Conservation (phyloP, 2,888 invertebrate genomes). For the Pseudococcus longispinus region DNA sequence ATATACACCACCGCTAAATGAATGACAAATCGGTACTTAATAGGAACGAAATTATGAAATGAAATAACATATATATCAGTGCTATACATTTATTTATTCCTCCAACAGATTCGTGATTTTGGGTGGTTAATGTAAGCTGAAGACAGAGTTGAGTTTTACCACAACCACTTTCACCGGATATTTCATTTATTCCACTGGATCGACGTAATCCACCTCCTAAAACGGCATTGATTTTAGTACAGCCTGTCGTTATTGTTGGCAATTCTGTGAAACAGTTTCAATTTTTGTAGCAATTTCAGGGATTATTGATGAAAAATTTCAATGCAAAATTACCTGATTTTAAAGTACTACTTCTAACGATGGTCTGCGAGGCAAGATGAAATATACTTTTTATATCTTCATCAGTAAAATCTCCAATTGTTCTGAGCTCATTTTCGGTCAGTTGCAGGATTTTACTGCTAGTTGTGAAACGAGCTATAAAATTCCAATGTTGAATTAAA, state of each 20-base stretch:
- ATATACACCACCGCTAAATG: constrained; percentile 72
- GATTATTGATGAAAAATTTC: background rate
- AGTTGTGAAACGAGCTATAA: constrained; percentile 45
- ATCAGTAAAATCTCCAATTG: constrained; percentile 17
- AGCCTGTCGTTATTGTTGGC: constrained; percentile 65
- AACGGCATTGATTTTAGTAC: constrained; percentile 68
- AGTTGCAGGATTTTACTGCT: constrained; percentile 1
- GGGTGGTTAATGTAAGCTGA: constrained; percentile 73
- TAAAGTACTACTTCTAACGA: background rate
- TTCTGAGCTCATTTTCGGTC: constrained; percentile 41
- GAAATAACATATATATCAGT: background rate
- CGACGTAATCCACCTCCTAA: constrained; percentile 73
- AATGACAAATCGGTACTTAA: background rate
- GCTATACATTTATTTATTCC: constrained; percentile 66
- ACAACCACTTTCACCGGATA: constrained; percentile 80
- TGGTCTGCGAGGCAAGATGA: constrained; percentile 34
- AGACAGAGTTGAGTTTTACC: constrained; percentile 84
- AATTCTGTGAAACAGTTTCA: background rate
- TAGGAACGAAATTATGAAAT: background rate
- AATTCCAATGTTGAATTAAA: background rate
- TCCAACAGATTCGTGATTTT: constrained; percentile 66
- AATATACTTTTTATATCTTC: constrained; percentile 45
- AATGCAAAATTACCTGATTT: background rate
- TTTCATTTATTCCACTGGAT: constrained; percentile 74
- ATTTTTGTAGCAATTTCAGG: background rate